Evolutionary conservation across 1,140 invertebrate genomes (phyloP).

Genomic region (Centruroides sculpturatus): DNA sequence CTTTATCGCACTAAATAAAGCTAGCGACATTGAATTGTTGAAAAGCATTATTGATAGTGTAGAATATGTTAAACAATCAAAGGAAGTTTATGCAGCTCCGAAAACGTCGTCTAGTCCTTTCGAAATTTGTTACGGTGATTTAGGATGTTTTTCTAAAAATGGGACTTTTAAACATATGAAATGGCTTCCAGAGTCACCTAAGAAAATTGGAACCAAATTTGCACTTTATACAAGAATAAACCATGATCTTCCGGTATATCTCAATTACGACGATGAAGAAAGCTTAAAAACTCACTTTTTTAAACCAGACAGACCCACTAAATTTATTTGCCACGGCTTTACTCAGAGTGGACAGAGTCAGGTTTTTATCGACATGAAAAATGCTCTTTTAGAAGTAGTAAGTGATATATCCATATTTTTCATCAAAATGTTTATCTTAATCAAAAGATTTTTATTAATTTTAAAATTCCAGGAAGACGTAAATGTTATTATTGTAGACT

Average conservation of each 20-base stretch:
- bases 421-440: not conserved
- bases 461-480: slow-evolving; percentile 1
- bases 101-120: not conserved
- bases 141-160: slow-evolving; percentile 82
- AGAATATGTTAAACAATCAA: too few species aligned
- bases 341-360: slow-evolving; percentile 72
- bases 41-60: too few species aligned
- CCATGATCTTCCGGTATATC: slow-evolving; percentile 19
- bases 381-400: slow-evolving; percentile 70
- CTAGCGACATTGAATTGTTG: too few species aligned
- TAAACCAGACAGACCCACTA: slow-evolving; percentile 28
- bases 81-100: not conserved
- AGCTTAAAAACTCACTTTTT: slow-evolving; percentile 1
- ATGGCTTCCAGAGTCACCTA: slow-evolving; percentile 53
- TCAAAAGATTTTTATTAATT: not conserved
- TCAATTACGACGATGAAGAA: slow-evolving; percentile 21
- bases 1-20: too few species aligned
- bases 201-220: slow-evolving; percentile 53
- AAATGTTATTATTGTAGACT: slow-evolving; percentile 16
- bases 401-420: slow-evolving; percentile 22
- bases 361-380: slow-evolving; percentile 84
- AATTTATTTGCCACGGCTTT: slow-evolving; percentile 87
- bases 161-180: slow-evolving; percentile 81
- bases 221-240: slow-evolving; percentile 32
- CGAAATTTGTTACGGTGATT: slow-evolving; percentile 65